These are phyloP conservation scores for Brachionus rotundiformis DNA, from an alignment of 1,140 invertebrate species.

Conservation along the genomic window DNA sequence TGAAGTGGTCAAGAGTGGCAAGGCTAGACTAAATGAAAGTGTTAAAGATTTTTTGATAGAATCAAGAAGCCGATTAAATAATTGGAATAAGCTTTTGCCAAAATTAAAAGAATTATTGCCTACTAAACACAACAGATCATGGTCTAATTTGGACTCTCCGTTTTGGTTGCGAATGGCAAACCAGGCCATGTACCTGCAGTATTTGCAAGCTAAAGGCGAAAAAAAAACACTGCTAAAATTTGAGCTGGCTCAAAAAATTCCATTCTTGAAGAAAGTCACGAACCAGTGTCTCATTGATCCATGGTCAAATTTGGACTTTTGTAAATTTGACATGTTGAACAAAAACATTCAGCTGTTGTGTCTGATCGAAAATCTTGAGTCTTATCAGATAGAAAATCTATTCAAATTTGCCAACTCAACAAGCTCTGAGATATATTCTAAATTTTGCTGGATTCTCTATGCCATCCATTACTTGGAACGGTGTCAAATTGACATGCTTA, in stretches of 20 bases:
- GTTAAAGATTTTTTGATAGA: not conserved
- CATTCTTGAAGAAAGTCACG: constrained; percentile 7
- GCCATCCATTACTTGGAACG: constrained; percentile 20
- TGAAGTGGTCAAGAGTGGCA: not conserved
- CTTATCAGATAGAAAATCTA: not conserved
- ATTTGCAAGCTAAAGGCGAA: not conserved
- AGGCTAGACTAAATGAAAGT: not conserved
- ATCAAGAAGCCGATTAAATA: constrained; percentile 3
- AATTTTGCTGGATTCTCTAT: constrained; percentile 43
- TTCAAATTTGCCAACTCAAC: not conserved
- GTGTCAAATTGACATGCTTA: constrained; percentile 38
- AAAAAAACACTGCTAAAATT: not conserved
- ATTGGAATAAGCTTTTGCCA: constrained; percentile 19
- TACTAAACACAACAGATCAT: not conserved
- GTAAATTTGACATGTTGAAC: not conserved
- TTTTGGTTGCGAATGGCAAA: constrained; percentile 49
- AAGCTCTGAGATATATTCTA: not conserved
- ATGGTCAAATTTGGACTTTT: constrained; percentile 3
- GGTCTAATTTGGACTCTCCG: not conserved
- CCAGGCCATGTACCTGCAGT: constrained; percentile 29
- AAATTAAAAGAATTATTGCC: not conserved
- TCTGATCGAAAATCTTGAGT: constrained; percentile 4
- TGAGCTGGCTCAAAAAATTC: not conserved
- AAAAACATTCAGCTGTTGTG: constrained; percentile 42
- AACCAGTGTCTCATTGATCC: constrained; percentile 30